These are phyloP conservation scores for Dasyornis broadbenti DNA, from an alignment of 2,113 vertebrate genomes.

Conservation along the genomic window DNA sequence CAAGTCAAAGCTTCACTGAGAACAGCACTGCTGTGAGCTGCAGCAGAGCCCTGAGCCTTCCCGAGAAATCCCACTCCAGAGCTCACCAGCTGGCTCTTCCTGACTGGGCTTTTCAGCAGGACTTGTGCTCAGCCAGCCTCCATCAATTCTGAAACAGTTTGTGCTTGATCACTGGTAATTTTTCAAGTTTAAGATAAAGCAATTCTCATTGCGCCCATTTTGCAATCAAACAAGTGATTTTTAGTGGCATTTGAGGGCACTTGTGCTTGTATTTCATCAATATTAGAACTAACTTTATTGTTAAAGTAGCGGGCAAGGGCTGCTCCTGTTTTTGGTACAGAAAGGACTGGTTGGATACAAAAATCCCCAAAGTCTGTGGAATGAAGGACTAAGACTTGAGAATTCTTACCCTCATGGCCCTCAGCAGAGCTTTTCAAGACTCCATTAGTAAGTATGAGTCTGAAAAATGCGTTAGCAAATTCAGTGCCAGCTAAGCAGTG, in stretches of 20 bases:
- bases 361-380: not conserved
- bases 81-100: not conserved
- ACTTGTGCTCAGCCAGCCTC: not conserved
- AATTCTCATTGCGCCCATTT: not conserved
- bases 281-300: not conserved
- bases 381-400: not conserved
- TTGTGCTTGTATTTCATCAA: not conserved
- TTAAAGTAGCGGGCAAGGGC: not conserved
- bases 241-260: not conserved
- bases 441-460: not conserved
- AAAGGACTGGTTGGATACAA: not conserved
- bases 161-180: not conserved
- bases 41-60: not conserved
- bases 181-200: not conserved
- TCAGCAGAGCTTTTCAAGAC: not conserved
- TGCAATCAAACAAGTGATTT: not conserved
- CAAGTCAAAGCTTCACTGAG: not conserved
- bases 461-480: not conserved
- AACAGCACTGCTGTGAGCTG: not conserved
- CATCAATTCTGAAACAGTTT: conserved; percentile 1
- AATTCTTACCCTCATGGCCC: not conserved
- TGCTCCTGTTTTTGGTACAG: not conserved
- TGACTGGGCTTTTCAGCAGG: not conserved
- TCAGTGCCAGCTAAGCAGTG: not conserved
- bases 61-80: not conserved